phyloP scores from a whole-genome alignment of 2,113 vertebrate species.

The Phaethon lepturus region DNA sequence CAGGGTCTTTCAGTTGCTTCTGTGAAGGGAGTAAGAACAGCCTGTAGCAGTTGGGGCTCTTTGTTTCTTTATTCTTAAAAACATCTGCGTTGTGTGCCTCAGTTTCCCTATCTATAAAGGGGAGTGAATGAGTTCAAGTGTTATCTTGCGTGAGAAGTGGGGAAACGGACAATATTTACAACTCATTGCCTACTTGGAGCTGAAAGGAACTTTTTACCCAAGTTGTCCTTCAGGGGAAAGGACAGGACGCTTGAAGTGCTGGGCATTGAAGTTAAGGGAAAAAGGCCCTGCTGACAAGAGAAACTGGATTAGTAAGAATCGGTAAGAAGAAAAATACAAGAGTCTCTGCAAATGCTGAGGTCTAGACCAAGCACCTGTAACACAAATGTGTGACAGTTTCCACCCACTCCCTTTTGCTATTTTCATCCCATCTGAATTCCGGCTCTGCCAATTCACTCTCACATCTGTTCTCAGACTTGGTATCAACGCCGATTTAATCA shows the following conservation, averaged over 20 bases:
- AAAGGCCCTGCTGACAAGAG: not conserved
- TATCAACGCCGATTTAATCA: conserved; percentile 31
- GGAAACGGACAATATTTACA: not conserved
- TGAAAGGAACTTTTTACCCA: not conserved
- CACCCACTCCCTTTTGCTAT: conserved; percentile 47
- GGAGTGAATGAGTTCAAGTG: not conserved
- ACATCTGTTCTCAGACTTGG: conserved; percentile 52
- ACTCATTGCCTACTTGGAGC: not conserved
- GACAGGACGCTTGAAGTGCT: not conserved
- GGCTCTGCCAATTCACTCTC: conserved; percentile 44
- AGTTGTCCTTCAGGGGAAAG: not conserved
- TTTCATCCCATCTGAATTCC: conserved; percentile 48
- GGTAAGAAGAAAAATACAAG: not conserved
- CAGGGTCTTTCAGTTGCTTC: not conserved
- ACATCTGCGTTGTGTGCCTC: not conserved
- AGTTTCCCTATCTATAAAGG: not conserved
- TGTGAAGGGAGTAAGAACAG: not conserved
- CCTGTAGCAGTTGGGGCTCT: not conserved
- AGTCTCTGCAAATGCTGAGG: not conserved
- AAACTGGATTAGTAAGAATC: not conserved
- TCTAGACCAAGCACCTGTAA: conserved; percentile 58
- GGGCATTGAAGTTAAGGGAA: not conserved
- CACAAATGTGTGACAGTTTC: conserved; percentile 30
- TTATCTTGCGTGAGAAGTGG: not conserved
- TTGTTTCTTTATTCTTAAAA: not conserved